Evolutionary conservation across 2,113 vertebrate genomes (phyloP).

Genomic region (Campylomormyrus tamandua): DNA sequence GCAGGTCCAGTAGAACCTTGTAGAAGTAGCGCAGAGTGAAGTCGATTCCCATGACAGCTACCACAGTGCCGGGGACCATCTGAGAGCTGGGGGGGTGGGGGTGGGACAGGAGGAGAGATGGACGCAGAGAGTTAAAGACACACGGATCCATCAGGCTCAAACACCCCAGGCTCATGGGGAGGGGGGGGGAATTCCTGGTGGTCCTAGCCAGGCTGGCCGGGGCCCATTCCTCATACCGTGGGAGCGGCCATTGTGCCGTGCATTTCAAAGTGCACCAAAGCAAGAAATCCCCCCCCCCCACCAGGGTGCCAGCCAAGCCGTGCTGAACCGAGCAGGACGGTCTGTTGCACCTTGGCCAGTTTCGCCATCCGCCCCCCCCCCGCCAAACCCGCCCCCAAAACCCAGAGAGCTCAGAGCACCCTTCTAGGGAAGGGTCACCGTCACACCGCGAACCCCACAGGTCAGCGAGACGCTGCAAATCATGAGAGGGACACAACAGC

Average conservation of each 20-base stretch:
- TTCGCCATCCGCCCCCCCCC: not conserved
- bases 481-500: not conserved
- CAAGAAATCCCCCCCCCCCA: conserved; percentile 4
- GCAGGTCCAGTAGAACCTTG: conserved; percentile 88
- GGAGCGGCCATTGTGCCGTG: conserved; percentile 1
- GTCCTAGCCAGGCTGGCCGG: not conserved
- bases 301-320: not conserved
- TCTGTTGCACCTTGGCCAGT: not conserved
- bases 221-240: not conserved
- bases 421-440: not conserved
- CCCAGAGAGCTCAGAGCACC: not conserved
- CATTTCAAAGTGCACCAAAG: conserved; percentile 18
- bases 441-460: not conserved
- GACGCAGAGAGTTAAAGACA: not conserved
- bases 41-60: conserved; percentile 97
- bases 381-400: not conserved
- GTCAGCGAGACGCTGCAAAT: not conserved
- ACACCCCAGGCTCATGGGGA: not conserved
- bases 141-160: not conserved
- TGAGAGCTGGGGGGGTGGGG: conserved; percentile 55
- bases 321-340: not conserved
- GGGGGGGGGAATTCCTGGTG: not conserved
- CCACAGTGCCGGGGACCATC: conserved; percentile 79
- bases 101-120: not conserved
- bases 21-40: conserved; percentile 97